Percentiles rank a stretch among this genome's conserved stretches.
These are phyloP conservation scores for Machimus rusticus DNA, from an alignment of 2,888 invertebrate species.

Conservation along the genomic window DNA sequence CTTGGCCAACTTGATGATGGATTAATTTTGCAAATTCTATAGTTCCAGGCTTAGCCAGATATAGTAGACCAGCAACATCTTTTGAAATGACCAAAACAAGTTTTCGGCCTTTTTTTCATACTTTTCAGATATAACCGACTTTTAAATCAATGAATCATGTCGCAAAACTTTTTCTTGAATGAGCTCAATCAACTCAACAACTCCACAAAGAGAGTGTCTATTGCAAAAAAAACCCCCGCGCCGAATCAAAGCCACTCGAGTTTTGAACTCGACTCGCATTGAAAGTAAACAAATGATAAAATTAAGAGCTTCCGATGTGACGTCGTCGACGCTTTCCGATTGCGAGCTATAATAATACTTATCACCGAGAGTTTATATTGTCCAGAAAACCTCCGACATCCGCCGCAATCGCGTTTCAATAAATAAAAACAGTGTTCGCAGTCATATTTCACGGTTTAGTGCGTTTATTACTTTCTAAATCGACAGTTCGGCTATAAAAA, in stretches of 20 bases:
- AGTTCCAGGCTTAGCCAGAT: neutral
- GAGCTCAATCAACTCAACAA: neutral
- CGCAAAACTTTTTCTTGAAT: neutral
- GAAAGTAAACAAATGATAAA: neutral
- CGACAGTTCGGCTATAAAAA: neutral
- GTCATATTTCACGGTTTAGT: neutral
- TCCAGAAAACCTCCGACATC: neutral
- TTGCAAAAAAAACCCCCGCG: neutral
- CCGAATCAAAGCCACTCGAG: neutral
- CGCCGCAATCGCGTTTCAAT: neutral
- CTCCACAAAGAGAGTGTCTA: neutral
- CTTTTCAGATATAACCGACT: neutral
- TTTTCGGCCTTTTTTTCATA: neutral
- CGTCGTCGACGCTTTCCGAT: neutral
- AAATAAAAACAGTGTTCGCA: neutral
- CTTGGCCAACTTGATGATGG: neutral
- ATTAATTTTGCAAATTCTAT: neutral
- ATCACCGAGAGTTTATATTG: neutral
- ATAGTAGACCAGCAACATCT: neutral
- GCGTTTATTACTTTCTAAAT: neutral
- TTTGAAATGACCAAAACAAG: neutral
- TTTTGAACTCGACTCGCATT: neutral
- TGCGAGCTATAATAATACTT: neutral
- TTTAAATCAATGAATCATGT: neutral
- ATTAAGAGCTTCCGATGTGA: neutral